These are phyloP conservation scores for Epinephelus cyanopodus DNA, from an alignment of 2,113 vertebrate genomes.

Conservation along the genomic window DNA sequence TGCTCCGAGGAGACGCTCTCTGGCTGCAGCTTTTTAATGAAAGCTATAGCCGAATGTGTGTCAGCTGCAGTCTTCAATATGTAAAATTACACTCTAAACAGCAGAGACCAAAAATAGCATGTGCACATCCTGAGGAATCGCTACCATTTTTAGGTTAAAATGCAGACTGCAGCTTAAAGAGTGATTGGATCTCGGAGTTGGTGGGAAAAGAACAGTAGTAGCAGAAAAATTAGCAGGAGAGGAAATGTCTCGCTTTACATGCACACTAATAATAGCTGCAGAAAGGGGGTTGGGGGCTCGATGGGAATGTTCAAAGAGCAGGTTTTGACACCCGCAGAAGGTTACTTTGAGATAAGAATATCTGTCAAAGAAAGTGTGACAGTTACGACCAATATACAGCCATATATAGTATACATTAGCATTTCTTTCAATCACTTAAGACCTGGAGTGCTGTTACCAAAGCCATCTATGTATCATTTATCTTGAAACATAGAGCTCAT, in stretches of 20 bases:
- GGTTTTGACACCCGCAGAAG: slow-evolving; percentile 42
- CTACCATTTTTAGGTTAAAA: neutral
- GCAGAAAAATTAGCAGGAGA: slow-evolving; percentile 29
- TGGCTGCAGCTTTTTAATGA: slow-evolving; percentile 55
- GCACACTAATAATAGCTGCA: slow-evolving; percentile 36
- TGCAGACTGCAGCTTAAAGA: slow-evolving; percentile 3
- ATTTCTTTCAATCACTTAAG: slow-evolving; percentile 47
- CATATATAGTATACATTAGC: slow-evolving; percentile 44
- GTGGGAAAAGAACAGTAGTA: slow-evolving; percentile 37
- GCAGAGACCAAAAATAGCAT: slow-evolving; percentile 14
- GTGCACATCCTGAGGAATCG: neutral
- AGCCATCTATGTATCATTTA: slow-evolving; percentile 14
- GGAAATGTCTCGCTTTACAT: slow-evolving; percentile 20
- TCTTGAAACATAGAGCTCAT: neutral
- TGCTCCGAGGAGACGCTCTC: slow-evolving; percentile 24
- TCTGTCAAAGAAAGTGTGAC: slow-evolving; percentile 49
- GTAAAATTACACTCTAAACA: slow-evolving; percentile 32
- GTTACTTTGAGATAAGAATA: slow-evolving; percentile 53
- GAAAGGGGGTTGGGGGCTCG: slow-evolving; percentile 15
- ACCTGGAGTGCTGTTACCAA: slow-evolving; percentile 31
- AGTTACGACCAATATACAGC: slow-evolving; percentile 42
- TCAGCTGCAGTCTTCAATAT: slow-evolving; percentile 40
- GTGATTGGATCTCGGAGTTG: slow-evolving; percentile 14
- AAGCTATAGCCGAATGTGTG: slow-evolving; percentile 50
- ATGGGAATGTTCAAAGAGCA: slow-evolving; percentile 41